Base-by-base conservation (phyloP, 2,797 vertebrate species). In the Phalanger gymnotis region DNA sequence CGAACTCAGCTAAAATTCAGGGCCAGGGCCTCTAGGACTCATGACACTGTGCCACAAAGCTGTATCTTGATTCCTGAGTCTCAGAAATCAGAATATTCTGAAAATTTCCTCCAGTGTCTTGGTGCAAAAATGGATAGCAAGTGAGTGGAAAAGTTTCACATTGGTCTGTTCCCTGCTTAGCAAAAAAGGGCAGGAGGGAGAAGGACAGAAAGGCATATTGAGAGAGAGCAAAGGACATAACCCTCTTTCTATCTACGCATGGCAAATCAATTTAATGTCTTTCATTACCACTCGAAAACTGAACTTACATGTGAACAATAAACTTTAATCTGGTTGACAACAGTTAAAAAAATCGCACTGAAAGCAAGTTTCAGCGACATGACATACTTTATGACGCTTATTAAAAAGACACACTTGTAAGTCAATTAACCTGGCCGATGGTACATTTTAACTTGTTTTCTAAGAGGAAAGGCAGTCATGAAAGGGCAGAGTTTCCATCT, bases 241-340 rank as follows among this genome's bases (percentile, higher is more conserved):
- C 90, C 96, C 5, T 0, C 66, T 96, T 96, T 96, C 51, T 96
- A 97, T 97, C 97, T 97, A 98, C 1, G 30, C 97, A 95, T 97
- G 98, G 96, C 97, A 97, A 98, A 98, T 98, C 98, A 98, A 96
- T 98, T 98, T 98, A 98, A 97, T 97, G 98, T 97, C 98, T 98
- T 98, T 98, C 98, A 98, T 98, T 98, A 98, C 96, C 93, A 96
- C 95, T 96, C 91, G 97, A 98, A 98, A 98, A 98, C 58, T 0
- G 95, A 98, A 98, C 93, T 98, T 98, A 97, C 97, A 97, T 97
- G 96, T 0, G 90, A 98, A 98, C 98, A 98, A 98, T 98, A 99
- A 98, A 98, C 98, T 98, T 98, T 98, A 98, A 99, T 98, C 98
- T 98, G 98, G 96, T 98, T 98, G 98, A 98, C 98, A 99, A 98